Base-by-base conservation (phyloP, 1,140 invertebrate species). In the Drosophila persimilis region DNA sequence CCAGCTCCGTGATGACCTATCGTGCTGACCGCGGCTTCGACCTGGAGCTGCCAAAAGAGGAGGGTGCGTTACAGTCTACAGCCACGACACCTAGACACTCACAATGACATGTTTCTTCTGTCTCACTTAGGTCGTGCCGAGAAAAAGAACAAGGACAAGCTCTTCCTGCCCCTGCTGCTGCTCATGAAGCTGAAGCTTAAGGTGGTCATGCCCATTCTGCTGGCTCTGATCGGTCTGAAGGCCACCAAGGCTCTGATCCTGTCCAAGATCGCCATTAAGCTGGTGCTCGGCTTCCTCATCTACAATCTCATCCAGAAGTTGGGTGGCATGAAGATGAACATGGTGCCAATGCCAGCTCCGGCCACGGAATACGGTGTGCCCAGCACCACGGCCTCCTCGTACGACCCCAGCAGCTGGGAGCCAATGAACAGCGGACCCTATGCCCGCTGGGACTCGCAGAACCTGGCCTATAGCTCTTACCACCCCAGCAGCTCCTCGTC, bases 151-250 rank as follows among this genome's bases (percentile, higher is more conserved):
- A 85, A 97, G 92, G 95, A 97, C 92, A 97, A 97, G 91, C 93
- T 96, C 9, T 92, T 97, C 45, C 91, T 97, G 77, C 96, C 96
- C 3, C 92, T 96, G 45, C 91, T 97, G 53, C 91, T 97, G 73
- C 93, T 97, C 39, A 91, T 97, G 61, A 97, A 97, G 90, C 89
- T 97, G 76, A 97, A 97, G 91, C 92, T 96, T 91, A 97, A 97
- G 92, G 94, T 95, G 26, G 90, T 97, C 22, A 96, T 95, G 94
- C 96, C 96, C 11, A 96, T 97, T 69, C 93, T 97, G 67, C 93
- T 97, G 11, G 94, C 94, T 24, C 92, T 97, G 64, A 94, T 96
- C 89, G 95, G 95, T 61, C 91, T 97, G 51, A 97, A 97, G 91
- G 95, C 96, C 9, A 92, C 96, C 64, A 97, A 97, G 92, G 96